phyloP scores from a whole-genome alignment of 2,797 vertebrate genomes.

The Coranthus polyacanthus region DNA sequence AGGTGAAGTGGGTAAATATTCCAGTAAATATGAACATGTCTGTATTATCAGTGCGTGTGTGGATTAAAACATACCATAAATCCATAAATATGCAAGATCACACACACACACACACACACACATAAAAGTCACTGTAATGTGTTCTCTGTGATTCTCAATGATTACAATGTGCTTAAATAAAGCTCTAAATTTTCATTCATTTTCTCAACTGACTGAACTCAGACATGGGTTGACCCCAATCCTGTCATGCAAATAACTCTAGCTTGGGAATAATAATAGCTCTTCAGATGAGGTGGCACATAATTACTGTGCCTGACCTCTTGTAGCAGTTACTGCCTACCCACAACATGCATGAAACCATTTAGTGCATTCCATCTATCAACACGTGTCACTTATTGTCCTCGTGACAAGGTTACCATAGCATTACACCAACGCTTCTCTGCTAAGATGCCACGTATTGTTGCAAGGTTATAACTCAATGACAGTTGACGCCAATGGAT shows the following conservation, averaged over 20 bases:
- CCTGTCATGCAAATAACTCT: constrained; percentile 76
- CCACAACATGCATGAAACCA: constrained; percentile 69
- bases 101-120: no score
- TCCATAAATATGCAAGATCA: constrained; percentile 27
- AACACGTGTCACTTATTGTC: constrained; percentile 74
- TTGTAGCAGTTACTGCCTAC: constrained; percentile 56
- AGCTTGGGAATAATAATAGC: constrained; percentile 71
- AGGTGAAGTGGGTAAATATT: constrained; percentile 30
- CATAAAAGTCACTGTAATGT: constrained; percentile 19
- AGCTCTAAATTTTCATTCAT: constrained; percentile 70
- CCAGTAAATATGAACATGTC: constrained; percentile 25
- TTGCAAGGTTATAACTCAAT: constrained; percentile 82
- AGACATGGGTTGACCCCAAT: constrained; percentile 72
- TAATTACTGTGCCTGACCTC: constrained; percentile 79
- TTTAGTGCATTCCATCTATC: constrained; percentile 75
- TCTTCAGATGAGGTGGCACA: constrained; percentile 72
- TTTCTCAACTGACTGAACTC: constrained; percentile 62
- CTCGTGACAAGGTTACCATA: constrained; percentile 78
- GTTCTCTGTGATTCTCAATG: constrained; percentile 17
- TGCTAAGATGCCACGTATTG: constrained; percentile 54
- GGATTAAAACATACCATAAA: constrained; percentile 15
- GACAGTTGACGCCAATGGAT: constrained; percentile 75
- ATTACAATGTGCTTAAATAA: constrained; percentile 66
- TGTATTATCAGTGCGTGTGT: constrained; percentile 10
- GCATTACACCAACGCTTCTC: constrained; percentile 58